A percentile compares a stretch with the other conserved stretches of the same genome.
phyloP scores from a whole-genome alignment of 2,113 vertebrate species.

The Elanus axillaris region DNA sequence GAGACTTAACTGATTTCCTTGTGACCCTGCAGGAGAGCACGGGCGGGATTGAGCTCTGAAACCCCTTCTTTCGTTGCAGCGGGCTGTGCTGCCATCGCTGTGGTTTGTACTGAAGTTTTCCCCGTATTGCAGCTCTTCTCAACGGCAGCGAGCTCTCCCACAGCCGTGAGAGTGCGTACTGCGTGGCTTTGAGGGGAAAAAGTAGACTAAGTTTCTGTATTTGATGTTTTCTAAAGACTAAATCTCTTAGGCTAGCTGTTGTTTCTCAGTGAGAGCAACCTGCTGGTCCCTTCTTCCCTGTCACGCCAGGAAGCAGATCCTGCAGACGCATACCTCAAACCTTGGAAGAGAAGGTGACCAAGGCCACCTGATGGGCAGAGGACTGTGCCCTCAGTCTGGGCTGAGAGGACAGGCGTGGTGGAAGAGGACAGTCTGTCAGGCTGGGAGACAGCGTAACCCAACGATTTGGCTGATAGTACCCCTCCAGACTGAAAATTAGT shows the following conservation, averaged over 20 bases:
- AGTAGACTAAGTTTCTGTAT: not conserved
- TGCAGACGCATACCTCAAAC: accelerated
- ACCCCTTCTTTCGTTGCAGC: not conserved
- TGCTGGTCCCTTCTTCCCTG: not conserved
- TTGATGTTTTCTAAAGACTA: not conserved
- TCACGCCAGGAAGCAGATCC: not conserved
- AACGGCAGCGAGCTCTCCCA: accelerated
- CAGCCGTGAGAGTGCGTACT: not conserved
- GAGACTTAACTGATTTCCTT: not conserved
- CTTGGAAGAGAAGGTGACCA: not conserved
- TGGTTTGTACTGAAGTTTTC: not conserved
- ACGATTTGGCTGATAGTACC: not conserved
- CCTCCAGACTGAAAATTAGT: not conserved
- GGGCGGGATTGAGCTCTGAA: not conserved
- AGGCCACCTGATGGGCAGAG: not conserved
- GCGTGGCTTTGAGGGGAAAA: not conserved
- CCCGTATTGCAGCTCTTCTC: not conserved
- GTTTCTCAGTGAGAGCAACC: not conserved
- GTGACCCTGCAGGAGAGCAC: not conserved
- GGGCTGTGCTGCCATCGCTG: not conserved
- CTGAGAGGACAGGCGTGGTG: not conserved
- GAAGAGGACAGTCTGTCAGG: not conserved
- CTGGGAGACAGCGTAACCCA: not conserved
- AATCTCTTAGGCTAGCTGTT: accelerated
- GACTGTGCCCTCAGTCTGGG: not conserved